Conservation (phyloP, 2,888 invertebrate species). For the Andrena bicolor region DNA sequence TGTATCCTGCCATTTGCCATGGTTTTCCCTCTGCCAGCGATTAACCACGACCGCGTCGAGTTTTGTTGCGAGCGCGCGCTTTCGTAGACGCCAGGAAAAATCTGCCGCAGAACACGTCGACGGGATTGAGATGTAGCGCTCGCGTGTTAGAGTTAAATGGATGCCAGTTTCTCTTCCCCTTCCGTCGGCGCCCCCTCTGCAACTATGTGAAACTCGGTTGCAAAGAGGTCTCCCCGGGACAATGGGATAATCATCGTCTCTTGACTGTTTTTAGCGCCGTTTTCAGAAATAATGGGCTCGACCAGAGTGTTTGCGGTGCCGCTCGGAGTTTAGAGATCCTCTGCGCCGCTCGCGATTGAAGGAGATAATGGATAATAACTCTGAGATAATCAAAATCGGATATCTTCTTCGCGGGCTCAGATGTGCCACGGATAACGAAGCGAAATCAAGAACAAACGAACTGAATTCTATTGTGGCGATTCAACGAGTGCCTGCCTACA, state of each 20-base stretch:
- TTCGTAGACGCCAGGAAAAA: slow-evolving; percentile 10
- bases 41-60: slow-evolving; percentile 1
- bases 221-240: slow-evolving; percentile 5
- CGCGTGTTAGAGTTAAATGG: slow-evolving; percentile 17
- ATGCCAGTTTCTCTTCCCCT: slow-evolving; percentile 26
- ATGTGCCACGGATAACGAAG: not conserved
- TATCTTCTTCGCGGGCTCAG: not conserved
- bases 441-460: slow-evolving; percentile 5
- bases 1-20: slow-evolving; percentile 10
- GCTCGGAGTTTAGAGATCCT: not conserved
- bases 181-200: not conserved
- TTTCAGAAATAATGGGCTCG: not conserved
- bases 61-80: slow-evolving; percentile 12
- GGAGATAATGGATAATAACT: slow-evolving; percentile 1
- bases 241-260: slow-evolving; percentile 17
- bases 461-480: not conserved
- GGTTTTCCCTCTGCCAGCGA: slow-evolving; percentile 15
- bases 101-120: slow-evolving; percentile 7
- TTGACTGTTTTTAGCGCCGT: not conserved
- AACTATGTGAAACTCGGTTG: slow-evolving; percentile 36
- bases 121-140: slow-evolving; percentile 30
- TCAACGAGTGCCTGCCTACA: slow-evolving; percentile 7
- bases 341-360: not conserved
- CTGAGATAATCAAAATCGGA: not conserved
- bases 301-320: not conserved